Base-by-base conservation (phyloP, 2,113 vertebrate genomes). In the Sula dactylatra region DNA sequence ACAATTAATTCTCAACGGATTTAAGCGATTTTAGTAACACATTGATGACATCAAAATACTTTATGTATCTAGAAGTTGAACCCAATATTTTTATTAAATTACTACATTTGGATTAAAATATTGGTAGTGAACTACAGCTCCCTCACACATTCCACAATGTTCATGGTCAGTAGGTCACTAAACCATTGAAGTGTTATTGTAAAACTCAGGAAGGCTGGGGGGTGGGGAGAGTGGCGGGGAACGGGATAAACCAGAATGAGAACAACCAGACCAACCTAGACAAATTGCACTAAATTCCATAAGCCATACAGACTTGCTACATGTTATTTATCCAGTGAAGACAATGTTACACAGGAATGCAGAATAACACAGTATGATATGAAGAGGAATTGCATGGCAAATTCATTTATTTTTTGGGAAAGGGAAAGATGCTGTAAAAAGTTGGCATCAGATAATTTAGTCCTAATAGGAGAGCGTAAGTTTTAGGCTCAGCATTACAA, bases 51-150 rank as follows among this genome's bases (percentile, higher is more conserved):
- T 34, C 38, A 82, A 86, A 91, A 73, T 67, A 80, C 15, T 69
- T 83, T 16, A 72, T 59, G 29, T 50, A 52, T 55, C 49, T 62
- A 84, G 55, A 94, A 90, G 66, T 15, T 74, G 49, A 91, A 88
- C 18, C 3, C 0, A 4, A 58, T 45, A 40, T 83, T 96, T 91
- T 81, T 44, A 88, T 90, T 81, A 80, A 92, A 70, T 76, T 42
- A 66, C 32, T 96, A 38, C 31, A 32, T 76, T 84, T 96, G 80
- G 8, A 80, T 77, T 91, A 92, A 91, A 88, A 85, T 86, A 77
- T 5, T n/a, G 61, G 44, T 79, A 67, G 50, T 58, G 52, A 90
- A 79, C 76, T 94, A 84, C 65, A 82, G 27, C 24, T 86, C 78
- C 74, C 76, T 88, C 71, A 72, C 47, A 56, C 77, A 79, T 86